Percentiles rank a stretch among this genome's conserved stretches.
Evolutionary conservation across 2,888 invertebrate genomes (phyloP).

Genomic region (Aporophyla lueneburgensis): DNA sequence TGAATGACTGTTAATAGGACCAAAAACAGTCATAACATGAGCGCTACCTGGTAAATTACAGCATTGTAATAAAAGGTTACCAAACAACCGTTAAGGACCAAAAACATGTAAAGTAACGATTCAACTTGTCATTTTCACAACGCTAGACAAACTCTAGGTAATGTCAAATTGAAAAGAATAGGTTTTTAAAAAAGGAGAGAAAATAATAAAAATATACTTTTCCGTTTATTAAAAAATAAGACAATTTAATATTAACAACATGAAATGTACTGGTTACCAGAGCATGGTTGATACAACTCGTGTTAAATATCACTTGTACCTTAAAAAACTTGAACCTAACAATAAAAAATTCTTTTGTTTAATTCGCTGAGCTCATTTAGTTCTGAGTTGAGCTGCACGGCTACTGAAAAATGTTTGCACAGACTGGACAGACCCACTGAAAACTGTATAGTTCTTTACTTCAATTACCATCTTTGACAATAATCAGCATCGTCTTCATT

Average conservation of each 20-base stretch:
- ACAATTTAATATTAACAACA: slow-evolving; percentile 64
- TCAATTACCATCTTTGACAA: neutral
- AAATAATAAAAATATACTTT: slow-evolving; percentile 62
- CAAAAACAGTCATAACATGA: neutral
- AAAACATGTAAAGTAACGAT: slow-evolving; percentile 37
- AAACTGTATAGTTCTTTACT: neutral
- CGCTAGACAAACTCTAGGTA: slow-evolving; percentile 88
- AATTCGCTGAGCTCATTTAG: neutral
- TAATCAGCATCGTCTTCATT: neutral
- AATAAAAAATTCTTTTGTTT: neutral
- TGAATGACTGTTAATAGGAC: neutral
- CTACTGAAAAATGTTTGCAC: neutral
- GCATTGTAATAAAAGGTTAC: slow-evolving; percentile 8
- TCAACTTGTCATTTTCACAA: slow-evolving; percentile 89
- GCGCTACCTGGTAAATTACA: neutral
- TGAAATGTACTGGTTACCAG: slow-evolving; percentile 59
- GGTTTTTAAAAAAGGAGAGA: slow-evolving; percentile 53
- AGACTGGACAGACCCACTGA: neutral
- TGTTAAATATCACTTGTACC: neutral
- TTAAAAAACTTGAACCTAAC: neutral
- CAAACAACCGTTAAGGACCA: slow-evolving; percentile 16
- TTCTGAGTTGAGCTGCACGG: neutral
- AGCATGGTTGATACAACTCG: slow-evolving; percentile 29
- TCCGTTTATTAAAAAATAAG: slow-evolving; percentile 61
- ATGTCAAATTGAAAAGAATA: slow-evolving; percentile 85